Evolutionary conservation across 1,140 invertebrate genomes (phyloP), one percentile per base, ranked within the genome.

Genomic region (Argopecten irradians): DNA sequence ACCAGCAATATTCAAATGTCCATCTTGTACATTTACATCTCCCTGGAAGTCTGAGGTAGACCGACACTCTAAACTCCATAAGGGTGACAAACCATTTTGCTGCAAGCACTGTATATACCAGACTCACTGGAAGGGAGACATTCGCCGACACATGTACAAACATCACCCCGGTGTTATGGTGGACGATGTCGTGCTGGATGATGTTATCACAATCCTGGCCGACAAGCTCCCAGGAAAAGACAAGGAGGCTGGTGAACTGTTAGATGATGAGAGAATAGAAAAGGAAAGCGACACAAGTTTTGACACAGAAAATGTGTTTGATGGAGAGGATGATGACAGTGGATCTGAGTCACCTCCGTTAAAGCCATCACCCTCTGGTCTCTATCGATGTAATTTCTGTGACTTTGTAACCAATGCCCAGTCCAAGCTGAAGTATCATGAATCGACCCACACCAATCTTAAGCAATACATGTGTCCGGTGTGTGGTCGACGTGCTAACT

Each of bases 121-220:
- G 43, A 94, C 94, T 0, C 92, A 94, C 86, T 96, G 96, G 95
- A 96, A 96, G 89, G 95, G 95, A 8, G 96, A 96, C 82, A 94
- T 96, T 32, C 93, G 95, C 35, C 91, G 95, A 11, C 96, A 96
- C 87, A 90, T 96, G 82, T 94, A 95, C 86, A 95, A 95, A 36
- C 93, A 96, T 92, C 96, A 96, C 93, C 91, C 92, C 34, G 90
- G 89, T 33, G 85, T 92, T 11, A 91, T 94, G 83, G 85, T 85
- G 0, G 90, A 90, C 36, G 93, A 89, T 5, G 86, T 89, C 0
- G 55, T 87, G 14, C 34, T 92, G 36, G 89, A 93, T 43, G 90
- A 89, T 88, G 92, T 92, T 14, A 91, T 92, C 5, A 92, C 85
- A 1, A 89, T 89, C n/a, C 82, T 84, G 34, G 39, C 88, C 13